A percentile compares a stretch with the other conserved stretches of the same genome.
Conservation (phyloP, 2,113 vertebrate genomes). For the Zosterops japonicus region DNA sequence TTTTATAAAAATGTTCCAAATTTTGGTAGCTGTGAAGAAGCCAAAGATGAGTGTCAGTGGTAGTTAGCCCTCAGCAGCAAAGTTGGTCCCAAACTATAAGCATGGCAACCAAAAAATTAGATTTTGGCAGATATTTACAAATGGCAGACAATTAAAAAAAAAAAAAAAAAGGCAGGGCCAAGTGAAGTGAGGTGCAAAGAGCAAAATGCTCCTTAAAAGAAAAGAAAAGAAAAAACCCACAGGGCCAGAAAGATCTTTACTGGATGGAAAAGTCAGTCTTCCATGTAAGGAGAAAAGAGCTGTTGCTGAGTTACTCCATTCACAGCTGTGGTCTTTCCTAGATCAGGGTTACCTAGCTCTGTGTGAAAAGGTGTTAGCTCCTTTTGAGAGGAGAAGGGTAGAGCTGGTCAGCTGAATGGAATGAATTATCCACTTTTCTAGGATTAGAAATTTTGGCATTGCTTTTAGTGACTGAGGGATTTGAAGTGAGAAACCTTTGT, state of each 20-base stretch:
- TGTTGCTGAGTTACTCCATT: not conserved
- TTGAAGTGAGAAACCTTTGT: not conserved
- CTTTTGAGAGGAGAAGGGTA: not conserved
- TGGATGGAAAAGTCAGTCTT: not conserved
- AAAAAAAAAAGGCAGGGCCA: not conserved
- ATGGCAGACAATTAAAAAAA: not conserved
- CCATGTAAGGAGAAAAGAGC: not conserved
- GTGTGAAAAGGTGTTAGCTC: not conserved
- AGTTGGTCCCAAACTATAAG: not conserved
- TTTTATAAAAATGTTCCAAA: not conserved
- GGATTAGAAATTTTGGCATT: not conserved
- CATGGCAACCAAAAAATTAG: not conserved
- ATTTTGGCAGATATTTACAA: not conserved
- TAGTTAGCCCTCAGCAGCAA: not conserved
- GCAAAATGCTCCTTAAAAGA: not conserved
- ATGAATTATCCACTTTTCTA: slow-evolving; percentile 7
- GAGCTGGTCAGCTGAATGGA: not conserved
- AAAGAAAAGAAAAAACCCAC: not conserved
- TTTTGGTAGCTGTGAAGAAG: not conserved
- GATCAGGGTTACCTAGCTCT: not conserved
- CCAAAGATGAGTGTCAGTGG: not conserved
- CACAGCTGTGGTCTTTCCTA: accelerated
- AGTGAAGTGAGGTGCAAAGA: not conserved
- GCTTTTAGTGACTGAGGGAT: not conserved
- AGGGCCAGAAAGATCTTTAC: not conserved